Evolutionary conservation across 2,888 invertebrate genomes (phyloP).

Genomic region (Atrina japonica): DNA sequence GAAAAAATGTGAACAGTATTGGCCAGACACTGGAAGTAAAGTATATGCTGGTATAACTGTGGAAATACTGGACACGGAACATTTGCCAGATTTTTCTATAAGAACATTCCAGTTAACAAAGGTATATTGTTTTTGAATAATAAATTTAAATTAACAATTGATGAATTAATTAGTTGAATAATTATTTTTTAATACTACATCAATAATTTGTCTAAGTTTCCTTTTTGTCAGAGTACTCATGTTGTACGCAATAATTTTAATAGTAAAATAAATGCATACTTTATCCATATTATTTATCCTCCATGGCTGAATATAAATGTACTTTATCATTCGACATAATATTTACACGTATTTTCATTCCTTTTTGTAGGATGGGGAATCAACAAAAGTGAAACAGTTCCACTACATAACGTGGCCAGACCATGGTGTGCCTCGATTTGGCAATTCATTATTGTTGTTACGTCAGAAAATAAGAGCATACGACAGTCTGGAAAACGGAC

Average conservation of each 20-base stretch:
- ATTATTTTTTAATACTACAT: no score
- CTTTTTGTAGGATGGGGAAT: slow-evolving; percentile 64
- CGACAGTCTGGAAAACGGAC: slow-evolving; percentile 72
- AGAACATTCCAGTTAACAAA: slow-evolving; percentile 71
- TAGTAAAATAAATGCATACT: no score
- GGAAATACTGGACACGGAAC: slow-evolving; percentile 62
- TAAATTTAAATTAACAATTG: no score
- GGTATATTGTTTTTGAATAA: no score
- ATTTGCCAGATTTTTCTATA: slow-evolving; percentile 72
- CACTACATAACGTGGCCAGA: slow-evolving; percentile 81
- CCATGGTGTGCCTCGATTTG: slow-evolving; percentile 77
- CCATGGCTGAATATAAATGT: no score
- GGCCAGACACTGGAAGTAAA: slow-evolving; percentile 69
- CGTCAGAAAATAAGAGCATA: slow-evolving; percentile 76
- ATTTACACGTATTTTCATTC: no score
- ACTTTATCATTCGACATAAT: no score
- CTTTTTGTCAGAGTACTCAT: no score
- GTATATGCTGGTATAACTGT: slow-evolving; percentile 68
- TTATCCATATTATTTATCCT: no score
- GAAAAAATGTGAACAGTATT: slow-evolving; percentile 76
- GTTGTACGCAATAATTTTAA: no score
- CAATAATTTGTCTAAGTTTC: no score
- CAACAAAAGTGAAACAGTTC: slow-evolving; percentile 76
- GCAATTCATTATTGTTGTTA: slow-evolving; percentile 76
- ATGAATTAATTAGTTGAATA: no score